Percentiles rank a stretch among this genome's conserved stretches.
These are phyloP conservation scores for Yponomeuta evonymella DNA, from an alignment of 2,888 invertebrate genomes.

Conservation along the genomic window DNA sequence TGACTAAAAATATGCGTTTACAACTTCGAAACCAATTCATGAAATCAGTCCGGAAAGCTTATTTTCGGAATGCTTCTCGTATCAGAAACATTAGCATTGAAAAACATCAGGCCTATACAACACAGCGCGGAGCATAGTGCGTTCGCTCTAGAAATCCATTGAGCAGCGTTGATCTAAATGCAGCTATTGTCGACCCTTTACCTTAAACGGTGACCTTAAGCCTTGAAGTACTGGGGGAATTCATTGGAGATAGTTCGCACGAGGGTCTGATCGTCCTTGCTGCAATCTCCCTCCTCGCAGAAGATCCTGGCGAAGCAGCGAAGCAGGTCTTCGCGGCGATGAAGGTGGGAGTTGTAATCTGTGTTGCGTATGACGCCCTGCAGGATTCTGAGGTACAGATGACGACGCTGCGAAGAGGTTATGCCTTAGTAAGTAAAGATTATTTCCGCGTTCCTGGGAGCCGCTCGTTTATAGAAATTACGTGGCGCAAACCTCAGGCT, in stretches of 20 bases:
- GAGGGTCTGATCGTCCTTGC: constrained; percentile 84
- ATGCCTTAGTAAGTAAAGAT: neutral
- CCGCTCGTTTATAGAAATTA: too few relatives aligned
- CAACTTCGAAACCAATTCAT: too few relatives aligned
- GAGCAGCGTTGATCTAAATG: too few relatives aligned
- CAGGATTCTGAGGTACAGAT: constrained; percentile 86
- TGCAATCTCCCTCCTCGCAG: constrained; percentile 86
- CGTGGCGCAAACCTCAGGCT: too few relatives aligned
- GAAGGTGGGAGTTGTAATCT: constrained; percentile 86
- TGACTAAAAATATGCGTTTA: too few relatives aligned
- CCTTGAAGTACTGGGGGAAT: constrained; percentile 86
- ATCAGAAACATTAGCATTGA: too few relatives aligned
- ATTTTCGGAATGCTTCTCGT: too few relatives aligned
- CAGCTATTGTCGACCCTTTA: neutral
- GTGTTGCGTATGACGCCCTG: constrained; percentile 88
- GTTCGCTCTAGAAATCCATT: too few relatives aligned
- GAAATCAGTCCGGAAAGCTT: too few relatives aligned
- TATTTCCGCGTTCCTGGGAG: neutral
- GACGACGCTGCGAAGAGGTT: constrained; percentile 78
- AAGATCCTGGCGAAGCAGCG: constrained; percentile 92
- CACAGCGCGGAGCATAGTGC: too few relatives aligned
- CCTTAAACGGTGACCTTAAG: constrained; percentile 44
- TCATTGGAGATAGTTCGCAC: constrained; percentile 89
- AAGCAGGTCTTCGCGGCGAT: constrained; percentile 86
- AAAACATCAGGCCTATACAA: too few relatives aligned